Base-by-base conservation (phyloP, 2,113 vertebrate genomes). In the Aythya baeri region DNA sequence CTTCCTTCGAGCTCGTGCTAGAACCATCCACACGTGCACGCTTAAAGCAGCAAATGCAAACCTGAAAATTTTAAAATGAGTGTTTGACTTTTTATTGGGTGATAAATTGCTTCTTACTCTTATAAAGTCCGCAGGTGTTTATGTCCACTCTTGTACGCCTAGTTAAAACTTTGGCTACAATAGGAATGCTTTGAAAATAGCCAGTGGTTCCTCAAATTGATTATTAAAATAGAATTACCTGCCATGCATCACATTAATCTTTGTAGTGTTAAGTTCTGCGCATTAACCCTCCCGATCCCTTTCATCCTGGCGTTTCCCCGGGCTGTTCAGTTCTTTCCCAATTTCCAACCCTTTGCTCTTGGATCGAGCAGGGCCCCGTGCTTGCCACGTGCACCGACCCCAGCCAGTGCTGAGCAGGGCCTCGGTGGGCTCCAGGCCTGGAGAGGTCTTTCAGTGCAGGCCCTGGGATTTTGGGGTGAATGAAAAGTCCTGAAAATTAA, bases 71-170 rank as follows among this genome's bases (percentile, higher is more conserved):
- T 94, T 96, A 95, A 97, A 95, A 89, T 87, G 89, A 96, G 86
- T 91, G 90, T 94, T 96, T 96, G 93, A 32, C 87, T 89, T 97
- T 97, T 97, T 97, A 96, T 97, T 94, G 95, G 95, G 96, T 97
- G 96, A 96, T 97, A 97, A 97, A 96, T 97, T 88, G 95, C 91
- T 93, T 96, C 96, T 95, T 96, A 34, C 86, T 81, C 94, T 92
- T 96, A 97, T 97, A 97, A 97, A 97, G 96, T 93, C 94, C 50
- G 5, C 96, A 97, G 97, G 90, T 97, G 96, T 95, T 95, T 92
- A 95, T 93, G 96, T 94, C 93, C 91, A 94, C 88, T 94, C 96
- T 88, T 72, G 20, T 89, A 96, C 1, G 82, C 90, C 91, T 94
- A 91, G 90, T 96, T 94, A 95, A 97, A 96, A 93, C 85, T 77